phyloP scores from a whole-genome alignment of 2,797 vertebrate species.

The Toxotes lorentzi region DNA sequence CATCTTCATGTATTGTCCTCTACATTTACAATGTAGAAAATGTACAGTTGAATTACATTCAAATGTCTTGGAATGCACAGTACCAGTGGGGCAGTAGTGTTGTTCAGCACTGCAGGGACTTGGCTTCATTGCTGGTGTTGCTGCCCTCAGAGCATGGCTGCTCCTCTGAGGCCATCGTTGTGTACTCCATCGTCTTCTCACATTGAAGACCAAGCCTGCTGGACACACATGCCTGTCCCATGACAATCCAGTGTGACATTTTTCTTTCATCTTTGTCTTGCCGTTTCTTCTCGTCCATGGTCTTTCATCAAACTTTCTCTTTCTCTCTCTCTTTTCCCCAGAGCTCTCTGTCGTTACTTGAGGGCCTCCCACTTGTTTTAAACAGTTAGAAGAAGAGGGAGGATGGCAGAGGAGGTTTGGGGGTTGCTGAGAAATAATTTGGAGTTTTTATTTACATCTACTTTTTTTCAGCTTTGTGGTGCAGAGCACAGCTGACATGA shows the following conservation, averaged over 20 bases:
- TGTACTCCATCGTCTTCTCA: constrained; percentile 54
- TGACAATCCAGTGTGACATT: constrained; percentile 56
- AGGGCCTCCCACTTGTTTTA: constrained; percentile 51
- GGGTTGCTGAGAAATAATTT: constrained; percentile 9
- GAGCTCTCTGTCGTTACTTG: constrained; percentile 52
- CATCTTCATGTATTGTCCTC: constrained; percentile 15
- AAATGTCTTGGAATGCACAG: constrained; percentile 24
- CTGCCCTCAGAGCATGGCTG: constrained; percentile 62
- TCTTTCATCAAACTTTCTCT: constrained; percentile 62
- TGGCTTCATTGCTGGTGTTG: constrained; percentile 49
- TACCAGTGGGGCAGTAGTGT: constrained; percentile 37
- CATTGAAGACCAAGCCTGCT: constrained; percentile 62
- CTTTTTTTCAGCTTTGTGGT: neutral
- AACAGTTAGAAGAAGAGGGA: constrained; percentile 10
- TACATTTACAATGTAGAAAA: too few relatives aligned
- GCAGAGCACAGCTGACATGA: constrained; percentile 10
- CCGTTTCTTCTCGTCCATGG: constrained; percentile 52
- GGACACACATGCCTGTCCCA: constrained; percentile 60
- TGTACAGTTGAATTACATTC: too few relatives aligned
- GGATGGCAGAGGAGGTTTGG: neutral
- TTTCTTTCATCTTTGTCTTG: constrained; percentile 68
- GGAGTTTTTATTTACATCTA: constrained; percentile 27
- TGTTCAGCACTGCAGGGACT: constrained; percentile 37
- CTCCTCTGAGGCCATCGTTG: constrained; percentile 61
- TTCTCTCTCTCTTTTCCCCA: constrained; percentile 26